phyloP scores from a whole-genome alignment of 2,113 vertebrate species.

The rabbit (Oryctolagus cuniculus) region DNA sequence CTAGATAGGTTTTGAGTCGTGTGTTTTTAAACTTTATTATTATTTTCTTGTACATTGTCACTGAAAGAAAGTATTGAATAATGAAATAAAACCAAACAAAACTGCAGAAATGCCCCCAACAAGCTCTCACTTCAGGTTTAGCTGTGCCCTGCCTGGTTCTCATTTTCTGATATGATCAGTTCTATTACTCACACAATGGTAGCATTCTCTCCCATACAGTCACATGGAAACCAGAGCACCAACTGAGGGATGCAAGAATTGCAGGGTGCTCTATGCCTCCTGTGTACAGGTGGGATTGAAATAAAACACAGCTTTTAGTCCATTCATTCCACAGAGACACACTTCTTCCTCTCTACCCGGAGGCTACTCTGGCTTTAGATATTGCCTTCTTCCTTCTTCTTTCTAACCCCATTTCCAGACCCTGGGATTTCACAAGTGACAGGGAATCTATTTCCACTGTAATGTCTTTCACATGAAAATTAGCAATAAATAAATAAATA shows the following conservation, averaged over 20 bases:
- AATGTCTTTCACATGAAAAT: slow-evolving; percentile 18
- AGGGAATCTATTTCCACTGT: not conserved
- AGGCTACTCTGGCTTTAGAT: not conserved
- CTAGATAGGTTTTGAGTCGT: not conserved
- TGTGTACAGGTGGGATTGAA: not conserved
- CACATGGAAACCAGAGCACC: not conserved
- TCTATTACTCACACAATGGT: slow-evolving; percentile 64
- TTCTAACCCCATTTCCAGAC: not conserved
- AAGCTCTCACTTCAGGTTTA: not conserved
- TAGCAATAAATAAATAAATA: not conserved
- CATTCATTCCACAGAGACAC: not conserved
- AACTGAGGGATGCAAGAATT: slow-evolving; percentile 10
- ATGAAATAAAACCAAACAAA: slow-evolving; percentile 52
- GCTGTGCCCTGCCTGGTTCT: not conserved
- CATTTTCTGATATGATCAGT: slow-evolving; percentile 77
- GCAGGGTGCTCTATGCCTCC: not conserved
- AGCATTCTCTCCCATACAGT: slow-evolving; percentile 43
- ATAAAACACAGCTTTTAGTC: slow-evolving; percentile 12
- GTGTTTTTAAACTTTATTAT: slow-evolving; percentile 52
- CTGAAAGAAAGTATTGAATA: not conserved
- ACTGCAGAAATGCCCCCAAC: not conserved
- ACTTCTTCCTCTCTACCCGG: not conserved
- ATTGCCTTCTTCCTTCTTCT: not conserved
- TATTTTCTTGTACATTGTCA: slow-evolving; percentile 6
- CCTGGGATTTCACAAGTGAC: not conserved